Percentiles rank a stretch among this genome's conserved stretches.
phyloP scores from a whole-genome alignment of 2,888 invertebrate genomes.

The Ptychoptera contaminata region DNA sequence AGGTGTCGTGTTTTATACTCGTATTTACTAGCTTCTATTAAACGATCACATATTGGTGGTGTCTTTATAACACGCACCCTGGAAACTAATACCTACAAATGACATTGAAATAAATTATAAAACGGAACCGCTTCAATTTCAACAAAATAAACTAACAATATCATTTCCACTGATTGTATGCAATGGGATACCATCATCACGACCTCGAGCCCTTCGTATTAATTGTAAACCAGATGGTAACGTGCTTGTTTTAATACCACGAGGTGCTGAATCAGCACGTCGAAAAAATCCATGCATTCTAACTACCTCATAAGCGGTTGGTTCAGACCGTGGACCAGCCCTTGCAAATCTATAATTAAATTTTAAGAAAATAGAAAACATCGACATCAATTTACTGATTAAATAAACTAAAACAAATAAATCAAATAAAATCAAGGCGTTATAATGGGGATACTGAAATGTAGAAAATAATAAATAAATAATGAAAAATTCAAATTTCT shows the following conservation, averaged over 20 bases:
- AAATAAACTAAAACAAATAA: no score
- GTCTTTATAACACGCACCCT: constrained; percentile 59
- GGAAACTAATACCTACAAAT: constrained; percentile 45
- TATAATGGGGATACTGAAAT: no score
- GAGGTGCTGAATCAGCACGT: constrained; percentile 38
- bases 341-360: constrained; percentile 40
- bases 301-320: constrained; percentile 53
- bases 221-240: constrained; percentile 27
- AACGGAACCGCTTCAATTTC: constrained; percentile 15
- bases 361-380: constrained; percentile 3
- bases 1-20: constrained; percentile 84
- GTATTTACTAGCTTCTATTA: constrained; percentile 53
- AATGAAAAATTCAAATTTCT: constrained; percentile 1
- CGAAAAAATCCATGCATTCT: constrained; percentile 49
- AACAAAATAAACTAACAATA: constrained; percentile 30
- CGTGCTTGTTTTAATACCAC: constrained; percentile 33
- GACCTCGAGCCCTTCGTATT: constrained; percentile 35
- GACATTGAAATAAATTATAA: background rate
- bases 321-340: constrained; percentile 55
- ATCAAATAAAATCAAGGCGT: no score
- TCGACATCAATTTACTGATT: background rate
- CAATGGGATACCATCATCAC: constrained; percentile 36
- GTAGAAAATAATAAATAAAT: constrained; percentile 2
- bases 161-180: constrained; percentile 41
- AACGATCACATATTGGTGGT: constrained; percentile 46